These are phyloP conservation scores for Eucriotettix oculatus DNA, from an alignment of 2,888 invertebrate genomes.

Conservation along the genomic window DNA sequence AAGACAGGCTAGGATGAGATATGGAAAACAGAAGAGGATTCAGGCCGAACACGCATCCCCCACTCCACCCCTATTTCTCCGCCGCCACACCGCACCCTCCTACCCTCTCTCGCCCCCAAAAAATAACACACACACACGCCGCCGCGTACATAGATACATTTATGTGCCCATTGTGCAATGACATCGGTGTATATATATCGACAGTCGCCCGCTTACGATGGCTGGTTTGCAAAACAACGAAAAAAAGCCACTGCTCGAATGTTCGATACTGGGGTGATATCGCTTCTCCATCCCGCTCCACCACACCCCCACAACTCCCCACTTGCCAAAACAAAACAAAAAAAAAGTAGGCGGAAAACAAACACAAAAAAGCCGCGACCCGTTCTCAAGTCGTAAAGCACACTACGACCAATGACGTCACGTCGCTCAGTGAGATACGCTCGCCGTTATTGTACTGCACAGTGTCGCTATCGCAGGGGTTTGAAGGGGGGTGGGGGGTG, in stretches of 20 bases:
- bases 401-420: neutral
- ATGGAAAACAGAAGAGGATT: conserved; percentile 16
- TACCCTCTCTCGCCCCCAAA: neutral
- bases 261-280: neutral
- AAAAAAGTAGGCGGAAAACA: neutral
- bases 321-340: neutral
- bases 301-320: neutral
- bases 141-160: neutral
- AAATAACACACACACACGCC: neutral
- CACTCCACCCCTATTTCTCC: neutral
- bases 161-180: conserved; percentile 1
- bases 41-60: neutral
- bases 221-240: neutral
- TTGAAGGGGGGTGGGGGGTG: neutral
- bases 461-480: neutral
- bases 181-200: conserved; percentile 1
- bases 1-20: conserved; percentile 31
- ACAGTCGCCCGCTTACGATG: neutral
- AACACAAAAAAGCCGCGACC: neutral
- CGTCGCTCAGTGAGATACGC: neutral
- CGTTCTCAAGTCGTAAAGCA: neutral
- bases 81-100: neutral
- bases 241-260: neutral
- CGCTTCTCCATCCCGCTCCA: neutral
- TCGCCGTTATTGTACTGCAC: too few relatives aligned